Conservation (phyloP, 1,140 invertebrate species). For the Parapsyche elsis region DNA sequence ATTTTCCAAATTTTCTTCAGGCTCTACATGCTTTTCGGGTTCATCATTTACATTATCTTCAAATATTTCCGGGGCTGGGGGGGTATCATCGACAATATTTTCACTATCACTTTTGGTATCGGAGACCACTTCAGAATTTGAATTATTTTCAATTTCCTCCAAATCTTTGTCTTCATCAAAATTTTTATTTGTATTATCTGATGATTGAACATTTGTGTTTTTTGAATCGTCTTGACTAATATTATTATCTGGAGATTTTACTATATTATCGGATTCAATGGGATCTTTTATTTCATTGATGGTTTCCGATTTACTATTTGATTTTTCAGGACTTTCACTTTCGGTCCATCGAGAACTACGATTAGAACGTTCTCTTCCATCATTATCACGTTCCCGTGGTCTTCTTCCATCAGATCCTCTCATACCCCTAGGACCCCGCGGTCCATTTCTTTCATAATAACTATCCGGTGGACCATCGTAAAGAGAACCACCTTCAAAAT, state of each 20-base stretch:
- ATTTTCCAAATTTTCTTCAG: background rate
- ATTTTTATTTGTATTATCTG: background rate
- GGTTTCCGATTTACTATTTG: slow-evolving; percentile 28
- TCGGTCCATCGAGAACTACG: slow-evolving; percentile 49
- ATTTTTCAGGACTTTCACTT: slow-evolving; percentile 42
- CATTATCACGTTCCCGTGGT: slow-evolving; percentile 59
- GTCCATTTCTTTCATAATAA: slow-evolving; percentile 61
- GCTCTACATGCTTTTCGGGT: background rate
- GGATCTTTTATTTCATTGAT: slow-evolving; percentile 30
- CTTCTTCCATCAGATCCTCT: slow-evolving; percentile 61
- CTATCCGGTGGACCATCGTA: slow-evolving; percentile 60
- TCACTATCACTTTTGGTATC: slow-evolving; percentile 8
- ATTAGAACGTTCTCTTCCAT: slow-evolving; percentile 39
- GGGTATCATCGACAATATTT: background rate
- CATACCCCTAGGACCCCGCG: slow-evolving; percentile 61
- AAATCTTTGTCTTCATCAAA: background rate
- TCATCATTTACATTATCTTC: slow-evolving; percentile 1
- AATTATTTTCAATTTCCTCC: too few species aligned
- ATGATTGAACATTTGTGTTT: background rate
- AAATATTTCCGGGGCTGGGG: background rate
- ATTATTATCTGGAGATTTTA: background rate
- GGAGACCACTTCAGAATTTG: background rate
- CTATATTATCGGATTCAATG: slow-evolving; percentile 11
- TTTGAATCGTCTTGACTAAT: slow-evolving; percentile 1
- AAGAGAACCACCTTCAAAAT: slow-evolving; percentile 53